Base-by-base conservation (phyloP, 2,888 invertebrate species). In the Drosophila histrio region DNA sequence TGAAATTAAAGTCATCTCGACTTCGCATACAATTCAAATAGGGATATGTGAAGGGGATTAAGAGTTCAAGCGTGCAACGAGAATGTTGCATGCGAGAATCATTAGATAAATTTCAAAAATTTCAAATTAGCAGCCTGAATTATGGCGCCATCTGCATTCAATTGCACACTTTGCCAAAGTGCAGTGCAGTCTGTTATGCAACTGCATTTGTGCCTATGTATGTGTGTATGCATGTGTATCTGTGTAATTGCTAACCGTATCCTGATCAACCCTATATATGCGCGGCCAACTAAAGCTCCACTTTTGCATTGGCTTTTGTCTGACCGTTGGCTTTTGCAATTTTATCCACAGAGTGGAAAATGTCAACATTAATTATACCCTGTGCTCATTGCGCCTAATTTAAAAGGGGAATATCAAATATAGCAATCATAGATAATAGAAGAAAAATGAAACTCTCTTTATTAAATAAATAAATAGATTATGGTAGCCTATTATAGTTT, bases 311-410 rank as follows among this genome's bases (percentile, higher is more conserved):
- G 82, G 77, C 74, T 77, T 85, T 71, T 73, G 79, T 58, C 68
- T 71, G 67, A 58, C 34, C 57, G 24, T 32, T 74, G 79, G 75
- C 82, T 79, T 85, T 85, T 71, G 65, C 78, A 72, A 86, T 88
- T 88, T 86, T 77, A 86, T 80, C 72, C 84, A 87, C 74, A 72
- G 85, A 80, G 86, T 83, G 86, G 88, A 86, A 88, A 87, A 89
- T 87, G 82, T 85, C 88, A 89, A 89, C 90, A 89, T 90, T 90
- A 89, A 90, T 90, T 53, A 53, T 53, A 53, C 53, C 53, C 39
- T 41, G 11, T 11, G 21, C 13, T 9, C 21, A n/a, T 8, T 21
- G 30, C 1, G 19, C 5, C 8, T 21, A 41, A 41, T 53, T 53
- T 19, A 26, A 9, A 4, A n/a, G 6, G 26, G 50, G 50, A 13